Evolutionary conservation across 2,113 vertebrate species (phyloP), one percentile per base, ranked within the genome.

Genomic region (Thunnus maccoyii): DNA sequence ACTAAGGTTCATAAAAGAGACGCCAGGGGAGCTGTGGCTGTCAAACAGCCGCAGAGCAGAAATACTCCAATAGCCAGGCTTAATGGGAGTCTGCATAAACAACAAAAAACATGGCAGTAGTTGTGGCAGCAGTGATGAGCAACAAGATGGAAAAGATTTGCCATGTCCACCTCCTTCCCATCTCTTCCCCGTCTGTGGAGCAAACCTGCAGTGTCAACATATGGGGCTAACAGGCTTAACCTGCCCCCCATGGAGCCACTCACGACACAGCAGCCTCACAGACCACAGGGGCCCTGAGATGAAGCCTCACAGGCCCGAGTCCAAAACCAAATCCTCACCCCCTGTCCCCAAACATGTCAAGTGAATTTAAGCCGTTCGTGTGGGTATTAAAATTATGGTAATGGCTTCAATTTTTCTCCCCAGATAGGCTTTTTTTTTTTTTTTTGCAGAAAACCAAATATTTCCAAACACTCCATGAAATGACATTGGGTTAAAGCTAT

Each of bases 181-280:
- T n/a, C 72, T 41, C 22, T 8, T 47, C 20, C 18, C 22, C 56
- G 30, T 54, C 17, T 32, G n/a, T 44, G 67, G 61, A 82, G 58
- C 32, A 50, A 66, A 82, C 72, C 72, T 72, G 72, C 67, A 2
- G 74, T 6, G 81, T 83, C 90, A 80, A 87, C 56, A 75, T 68
- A 80, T 54, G 70, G 62, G 67, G 72, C 86, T 90, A 91, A 91
- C 87, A 67, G 74, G 86, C 85, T 85, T 91, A 91, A 86, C 78
- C 76, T 67, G 66, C 80, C 80, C 87, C 86, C 85, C 30, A 41
- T 20, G 14, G 79, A 85, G 88, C 55, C 51, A 20, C 84, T 87
- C 71, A 72, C 52, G 46, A 61, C 68, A 71, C 73, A 76, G 73
- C 73, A 56, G 88, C 71, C 68, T 78, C 64, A 46, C 60, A 48